phyloP scores from a whole-genome alignment of 2,113 vertebrate genomes.

The Rhinopomastus cyanomelas region DNA sequence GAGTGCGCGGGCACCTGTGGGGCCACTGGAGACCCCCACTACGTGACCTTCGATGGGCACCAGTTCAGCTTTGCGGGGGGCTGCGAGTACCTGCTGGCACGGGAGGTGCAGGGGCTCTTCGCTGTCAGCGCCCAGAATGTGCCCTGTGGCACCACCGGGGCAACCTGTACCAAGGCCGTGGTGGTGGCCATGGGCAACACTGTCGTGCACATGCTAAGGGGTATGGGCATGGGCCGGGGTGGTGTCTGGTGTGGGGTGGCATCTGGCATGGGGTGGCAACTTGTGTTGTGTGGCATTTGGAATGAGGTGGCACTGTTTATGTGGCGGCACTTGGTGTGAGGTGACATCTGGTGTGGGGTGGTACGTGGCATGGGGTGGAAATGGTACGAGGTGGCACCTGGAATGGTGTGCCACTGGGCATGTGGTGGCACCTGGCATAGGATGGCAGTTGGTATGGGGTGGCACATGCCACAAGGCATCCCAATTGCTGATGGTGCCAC shows the following conservation, averaged over 20 bases:
- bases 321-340: too few species aligned
- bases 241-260: not conserved
- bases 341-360: too few species aligned
- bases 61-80: conserved; percentile 86
- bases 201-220: conserved; percentile 85
- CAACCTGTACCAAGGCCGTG: conserved; percentile 91
- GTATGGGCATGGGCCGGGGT: conserved; percentile 47
- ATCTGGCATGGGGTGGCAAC: too few species aligned
- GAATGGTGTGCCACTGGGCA: too few species aligned
- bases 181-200: conserved; percentile 82
- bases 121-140: conserved; percentile 84
- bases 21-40: conserved; percentile 91
- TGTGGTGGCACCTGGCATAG: too few species aligned
- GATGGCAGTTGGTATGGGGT: too few species aligned
- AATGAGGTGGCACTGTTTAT: too few species aligned
- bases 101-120: conserved; percentile 79
- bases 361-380: too few species aligned
- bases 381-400: too few species aligned
- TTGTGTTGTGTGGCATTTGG: too few species aligned
- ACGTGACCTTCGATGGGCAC: conserved; percentile 88
- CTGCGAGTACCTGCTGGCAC: conserved; percentile 88
- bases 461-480: too few species aligned
- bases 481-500: not conserved
- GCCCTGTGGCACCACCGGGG: conserved; percentile 84
- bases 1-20: conserved; percentile 81